phyloP scores from a whole-genome alignment of 1,140 invertebrate species.

The Laupala kohalensis region DNA sequence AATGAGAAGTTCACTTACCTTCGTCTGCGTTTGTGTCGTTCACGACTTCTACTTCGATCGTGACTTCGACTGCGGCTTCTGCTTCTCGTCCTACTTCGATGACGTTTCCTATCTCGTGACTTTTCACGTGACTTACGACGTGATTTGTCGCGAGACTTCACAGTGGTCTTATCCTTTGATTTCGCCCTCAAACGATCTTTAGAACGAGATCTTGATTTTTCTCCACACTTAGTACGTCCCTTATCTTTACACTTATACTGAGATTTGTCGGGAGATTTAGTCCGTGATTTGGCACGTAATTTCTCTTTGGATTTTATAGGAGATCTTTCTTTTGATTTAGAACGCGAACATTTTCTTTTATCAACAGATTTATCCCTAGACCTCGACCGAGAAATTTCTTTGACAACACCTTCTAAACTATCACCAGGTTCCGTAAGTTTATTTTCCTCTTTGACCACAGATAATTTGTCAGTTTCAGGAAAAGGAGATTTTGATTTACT shows the following conservation, averaged over 20 bases:
- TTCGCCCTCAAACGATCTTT: neutral
- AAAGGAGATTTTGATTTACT: too few relatives aligned
- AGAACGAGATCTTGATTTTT: neutral
- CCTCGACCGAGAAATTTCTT: neutral
- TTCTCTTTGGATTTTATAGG: neutral
- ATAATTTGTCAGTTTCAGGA: too few relatives aligned
- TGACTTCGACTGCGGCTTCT: neutral
- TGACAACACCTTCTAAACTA: too few relatives aligned
- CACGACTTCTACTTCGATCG: neutral
- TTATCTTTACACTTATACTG: neutral
- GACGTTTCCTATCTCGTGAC: neutral
- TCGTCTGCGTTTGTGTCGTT: neutral
- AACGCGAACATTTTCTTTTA: neutral
- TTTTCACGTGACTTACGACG: neutral
- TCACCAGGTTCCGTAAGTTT: too few relatives aligned
- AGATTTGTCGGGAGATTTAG: neutral
- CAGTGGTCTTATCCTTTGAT: neutral
- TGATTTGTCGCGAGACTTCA: neutral
- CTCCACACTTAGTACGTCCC: neutral
- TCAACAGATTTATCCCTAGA: neutral
- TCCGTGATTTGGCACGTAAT: neutral
- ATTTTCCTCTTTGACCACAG: too few relatives aligned
- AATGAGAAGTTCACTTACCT: too few relatives aligned
- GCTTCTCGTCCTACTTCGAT: neutral
- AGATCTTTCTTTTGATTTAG: neutral